Conservation (phyloP, 2,797 vertebrate species). For the Steatocranus sp. region DNA sequence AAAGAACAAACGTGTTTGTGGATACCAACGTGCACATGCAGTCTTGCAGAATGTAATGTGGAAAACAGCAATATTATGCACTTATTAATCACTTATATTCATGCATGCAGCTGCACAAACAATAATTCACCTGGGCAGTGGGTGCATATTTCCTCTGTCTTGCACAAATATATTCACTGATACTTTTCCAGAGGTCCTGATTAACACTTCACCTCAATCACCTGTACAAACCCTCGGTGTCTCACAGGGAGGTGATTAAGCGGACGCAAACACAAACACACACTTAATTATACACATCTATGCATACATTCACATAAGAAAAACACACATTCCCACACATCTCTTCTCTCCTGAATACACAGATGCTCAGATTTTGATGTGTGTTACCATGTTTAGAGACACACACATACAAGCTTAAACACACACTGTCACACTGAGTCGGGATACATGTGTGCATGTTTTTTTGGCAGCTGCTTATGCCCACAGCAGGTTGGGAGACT, state of each 20-base stretch:
- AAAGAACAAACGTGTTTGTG: neutral
- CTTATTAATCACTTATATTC: conserved; percentile 24
- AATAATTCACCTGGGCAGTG: neutral
- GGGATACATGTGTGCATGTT: neutral
- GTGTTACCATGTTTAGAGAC: neutral
- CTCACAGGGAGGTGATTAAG: conserved; percentile 46
- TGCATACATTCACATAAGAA: neutral
- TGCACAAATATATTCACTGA: neutral
- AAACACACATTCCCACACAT: neutral
- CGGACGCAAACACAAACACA: neutral
- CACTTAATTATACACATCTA: neutral
- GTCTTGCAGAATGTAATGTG: neutral
- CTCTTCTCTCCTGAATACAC: neutral
- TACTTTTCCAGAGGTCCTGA: conserved; percentile 42
- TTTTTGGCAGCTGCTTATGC: neutral
- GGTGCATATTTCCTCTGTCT: neutral
- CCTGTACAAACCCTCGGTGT: conserved; percentile 17
- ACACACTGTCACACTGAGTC: neutral
- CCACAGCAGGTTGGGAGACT: conserved; percentile 20
- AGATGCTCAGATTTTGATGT: neutral
- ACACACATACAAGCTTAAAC: neutral
- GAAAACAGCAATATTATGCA: neutral
- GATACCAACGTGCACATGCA: neutral
- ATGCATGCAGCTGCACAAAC: neutral
- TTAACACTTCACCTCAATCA: conserved; percentile 37